Evolutionary conservation across 2,113 vertebrate genomes (phyloP).

Genomic region (Tetraodon nigroviridis): DNA sequence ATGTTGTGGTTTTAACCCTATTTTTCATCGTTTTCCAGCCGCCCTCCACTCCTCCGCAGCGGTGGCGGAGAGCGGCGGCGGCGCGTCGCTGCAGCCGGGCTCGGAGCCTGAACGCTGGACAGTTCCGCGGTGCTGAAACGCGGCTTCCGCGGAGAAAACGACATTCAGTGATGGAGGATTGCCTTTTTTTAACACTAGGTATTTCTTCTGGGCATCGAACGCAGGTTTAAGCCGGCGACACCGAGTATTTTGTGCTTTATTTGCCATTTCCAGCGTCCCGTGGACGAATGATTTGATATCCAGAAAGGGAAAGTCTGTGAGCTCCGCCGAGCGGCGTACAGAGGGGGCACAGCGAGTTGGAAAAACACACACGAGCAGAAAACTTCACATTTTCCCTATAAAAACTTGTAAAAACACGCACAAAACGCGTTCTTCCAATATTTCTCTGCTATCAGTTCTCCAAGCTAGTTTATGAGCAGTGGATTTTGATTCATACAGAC

Average conservation of each 20-base stretch:
- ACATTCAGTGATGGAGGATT: not conserved
- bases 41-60: not conserved
- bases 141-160: constrained; percentile 3
- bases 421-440: too few relatives aligned
- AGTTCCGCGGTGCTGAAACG: constrained; percentile 64
- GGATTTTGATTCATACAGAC: too few relatives aligned
- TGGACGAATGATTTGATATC: constrained; percentile 37
- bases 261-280: constrained; percentile 31
- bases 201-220: constrained; percentile 6
- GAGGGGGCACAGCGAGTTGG: constrained; percentile 53
- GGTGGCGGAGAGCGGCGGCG: not conserved
- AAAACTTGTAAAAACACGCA: not conserved
- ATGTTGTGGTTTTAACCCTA: constrained; percentile 16
- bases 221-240: not conserved
- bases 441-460: too few relatives aligned
- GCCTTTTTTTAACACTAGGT: not conserved
- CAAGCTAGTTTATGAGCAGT: too few relatives aligned
- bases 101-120: constrained; percentile 34
- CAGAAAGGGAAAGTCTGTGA: constrained; percentile 64
- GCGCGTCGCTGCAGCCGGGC: constrained; percentile 13
- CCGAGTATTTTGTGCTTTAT: constrained; percentile 5
- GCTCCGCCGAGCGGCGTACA: constrained; percentile 75
- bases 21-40: constrained; percentile 1
- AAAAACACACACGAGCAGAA: not conserved
- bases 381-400: not conserved